A percentile compares a stretch with the other conserved stretches of the same genome.
Conservation (phyloP, 1,140 invertebrate genomes). For the Limonius californicus region DNA sequence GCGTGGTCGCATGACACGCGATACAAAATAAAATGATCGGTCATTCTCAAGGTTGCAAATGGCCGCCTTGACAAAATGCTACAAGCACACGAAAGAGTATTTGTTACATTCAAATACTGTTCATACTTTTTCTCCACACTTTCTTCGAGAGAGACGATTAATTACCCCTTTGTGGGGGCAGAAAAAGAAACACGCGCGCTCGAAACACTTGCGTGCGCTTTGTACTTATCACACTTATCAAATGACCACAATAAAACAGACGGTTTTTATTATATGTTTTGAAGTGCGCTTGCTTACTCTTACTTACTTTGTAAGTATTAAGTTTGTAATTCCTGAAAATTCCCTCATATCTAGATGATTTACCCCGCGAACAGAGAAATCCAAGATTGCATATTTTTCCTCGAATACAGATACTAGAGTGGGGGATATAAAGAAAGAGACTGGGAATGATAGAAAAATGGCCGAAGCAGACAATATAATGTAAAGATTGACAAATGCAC, state of each 20-base stretch:
- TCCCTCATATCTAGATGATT: too few relatives aligned
- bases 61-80: slow-evolving; percentile 30
- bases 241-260: slow-evolving; percentile 40
- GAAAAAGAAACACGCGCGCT: slow-evolving; percentile 26
- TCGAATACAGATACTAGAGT: too few relatives aligned
- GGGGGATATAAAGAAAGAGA: too few relatives aligned
- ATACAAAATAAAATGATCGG: slow-evolving; percentile 39
- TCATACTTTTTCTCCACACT: background rate
- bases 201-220: slow-evolving; percentile 37
- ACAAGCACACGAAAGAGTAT: slow-evolving; percentile 30
- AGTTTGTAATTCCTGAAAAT: too few relatives aligned
- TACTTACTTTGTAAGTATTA: too few relatives aligned
- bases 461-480: too few relatives aligned
- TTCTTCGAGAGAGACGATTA: background rate
- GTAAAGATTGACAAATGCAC: too few relatives aligned
- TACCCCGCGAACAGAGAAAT: too few relatives aligned
- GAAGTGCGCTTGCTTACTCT: background rate
- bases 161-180: background rate
- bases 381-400: too few relatives aligned
- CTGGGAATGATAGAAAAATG: too few relatives aligned
- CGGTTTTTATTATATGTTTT: slow-evolving; percentile 26
- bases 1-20: slow-evolving; percentile 1
- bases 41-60: slow-evolving; percentile 38
- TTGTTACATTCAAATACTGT: slow-evolving; percentile 12
- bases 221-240: slow-evolving; percentile 39